Evolutionary conservation across 2,113 vertebrate genomes (phyloP), one percentile per base, ranked within the genome.

Genomic region (Gnathonemus echidnorhynchus): DNA sequence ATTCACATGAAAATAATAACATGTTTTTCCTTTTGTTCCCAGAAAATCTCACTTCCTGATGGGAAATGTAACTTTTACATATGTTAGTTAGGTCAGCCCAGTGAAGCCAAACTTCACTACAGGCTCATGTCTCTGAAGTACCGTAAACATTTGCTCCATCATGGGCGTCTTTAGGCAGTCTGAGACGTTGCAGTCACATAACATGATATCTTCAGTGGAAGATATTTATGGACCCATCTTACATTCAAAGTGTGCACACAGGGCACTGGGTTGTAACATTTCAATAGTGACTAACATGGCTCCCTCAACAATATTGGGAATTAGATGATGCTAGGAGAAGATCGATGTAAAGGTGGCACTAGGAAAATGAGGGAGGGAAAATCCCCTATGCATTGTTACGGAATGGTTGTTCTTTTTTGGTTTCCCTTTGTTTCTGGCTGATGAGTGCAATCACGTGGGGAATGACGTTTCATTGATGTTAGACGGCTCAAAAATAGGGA

Each of bases 131-230:
- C 31, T 77, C 27, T 39, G 3, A 39, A 35, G 31, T 77, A 77
- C 70, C 35, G 0, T 39, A 77, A 77, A 39, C 39, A 58, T 21
- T 45, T 58, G 39, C 52, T 88, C 53, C 35, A 19, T n/a, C 19
- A 1, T 1, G 3, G 35, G 35, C 3, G 17, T 53, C 58, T 58
- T 46, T 15, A 48, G 70, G 45, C 90, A 52, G 85, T 27, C 66
- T 0, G 70, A 90, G 90, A 92, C 92, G 90, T 91, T 52, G 56
- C 91, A 91, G 87, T 88, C 87, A 92, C 87, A 91, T 89, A 91
- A 88, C 88, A 92, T 91, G 39, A 91, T 92, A 90, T 83, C 91
- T 92, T 86, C 90, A n/a, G 19, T 21, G 53, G 48, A 85, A 35
- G 91, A 86, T 46, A 90, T 87, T 90, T 11, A 35, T 89, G 89